Evolutionary conservation across 2,113 vertebrate species (phyloP).

Genomic region (Camelus dromedarius): DNA sequence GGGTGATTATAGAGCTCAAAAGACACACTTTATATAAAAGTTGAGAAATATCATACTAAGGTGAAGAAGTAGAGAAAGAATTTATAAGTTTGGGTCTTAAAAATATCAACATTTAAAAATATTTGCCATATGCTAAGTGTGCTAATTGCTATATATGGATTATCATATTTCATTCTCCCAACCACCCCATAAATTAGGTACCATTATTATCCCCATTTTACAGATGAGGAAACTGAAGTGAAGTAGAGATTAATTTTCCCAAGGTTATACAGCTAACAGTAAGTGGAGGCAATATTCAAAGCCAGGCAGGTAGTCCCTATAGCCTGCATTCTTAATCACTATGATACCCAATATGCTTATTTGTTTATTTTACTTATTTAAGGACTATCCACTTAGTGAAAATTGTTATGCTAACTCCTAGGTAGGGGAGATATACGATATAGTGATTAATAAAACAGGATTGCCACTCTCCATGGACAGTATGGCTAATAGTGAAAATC

Average conservation of each 20-base stretch:
- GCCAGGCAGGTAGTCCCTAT: not conserved
- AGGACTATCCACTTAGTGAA: not conserved
- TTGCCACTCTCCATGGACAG: not conserved
- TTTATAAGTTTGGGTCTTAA: constrained; percentile 2
- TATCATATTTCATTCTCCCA: not conserved
- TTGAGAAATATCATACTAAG: not conserved
- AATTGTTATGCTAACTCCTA: not conserved
- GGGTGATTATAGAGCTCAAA: not conserved
- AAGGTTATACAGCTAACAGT: not conserved
- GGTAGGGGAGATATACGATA: not conserved
- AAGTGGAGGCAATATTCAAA: not conserved
- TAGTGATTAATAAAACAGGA: not conserved
- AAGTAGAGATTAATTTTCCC: not conserved
- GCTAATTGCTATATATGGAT: not conserved
- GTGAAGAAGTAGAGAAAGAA: not conserved
- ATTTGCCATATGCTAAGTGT: not conserved
- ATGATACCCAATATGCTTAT: not conserved
- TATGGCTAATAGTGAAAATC: not conserved
- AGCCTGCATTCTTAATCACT: not conserved
- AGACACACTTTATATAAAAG: not conserved
- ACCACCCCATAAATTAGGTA: not conserved
- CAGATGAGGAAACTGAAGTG: constrained; percentile 21
- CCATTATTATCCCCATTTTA: not conserved
- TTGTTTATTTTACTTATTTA: not conserved
- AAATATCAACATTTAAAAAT: constrained; percentile 27